phyloP scores from a whole-genome alignment of 2,797 vertebrate species.

The Lepidocolaptes lacrymiger region DNA sequence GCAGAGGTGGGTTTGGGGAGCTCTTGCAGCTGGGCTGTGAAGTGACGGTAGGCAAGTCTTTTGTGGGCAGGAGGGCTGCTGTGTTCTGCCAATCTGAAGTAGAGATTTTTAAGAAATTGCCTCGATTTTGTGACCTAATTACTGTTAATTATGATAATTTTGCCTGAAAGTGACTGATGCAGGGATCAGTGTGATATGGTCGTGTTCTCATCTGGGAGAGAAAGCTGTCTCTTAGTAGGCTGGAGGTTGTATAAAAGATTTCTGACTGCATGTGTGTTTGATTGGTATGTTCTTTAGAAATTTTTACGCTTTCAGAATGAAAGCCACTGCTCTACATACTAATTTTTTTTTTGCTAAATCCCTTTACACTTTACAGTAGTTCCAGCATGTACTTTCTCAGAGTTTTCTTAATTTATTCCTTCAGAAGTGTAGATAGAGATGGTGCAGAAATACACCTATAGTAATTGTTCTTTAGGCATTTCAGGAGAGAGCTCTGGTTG shows the following conservation, averaged over 20 bases:
- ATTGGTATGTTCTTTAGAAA: not conserved
- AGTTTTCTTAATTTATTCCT: not conserved
- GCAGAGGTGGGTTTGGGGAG: not conserved
- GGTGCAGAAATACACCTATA: not conserved
- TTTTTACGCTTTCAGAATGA: not conserved
- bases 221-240: not conserved
- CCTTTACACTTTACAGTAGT: not conserved
- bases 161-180: not conserved
- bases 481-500: not conserved
- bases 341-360: not conserved
- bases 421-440: not conserved
- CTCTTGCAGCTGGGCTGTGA: not conserved
- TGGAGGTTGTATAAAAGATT: not conserved
- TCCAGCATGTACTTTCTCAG: not conserved
- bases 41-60: not conserved
- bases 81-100: not conserved
- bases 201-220: not conserved
- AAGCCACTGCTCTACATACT: not conserved
- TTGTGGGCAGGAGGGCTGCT: not conserved
- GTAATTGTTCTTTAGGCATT: not conserved
- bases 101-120: not conserved
- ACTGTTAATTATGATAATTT: slow-evolving; percentile 1
- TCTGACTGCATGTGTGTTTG: not conserved
- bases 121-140: slow-evolving; percentile 52
- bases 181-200: not conserved